Evolutionary conservation across 64 coral and sea anemone genomes (phyloP).

Genomic region (Porites lutea): DNA sequence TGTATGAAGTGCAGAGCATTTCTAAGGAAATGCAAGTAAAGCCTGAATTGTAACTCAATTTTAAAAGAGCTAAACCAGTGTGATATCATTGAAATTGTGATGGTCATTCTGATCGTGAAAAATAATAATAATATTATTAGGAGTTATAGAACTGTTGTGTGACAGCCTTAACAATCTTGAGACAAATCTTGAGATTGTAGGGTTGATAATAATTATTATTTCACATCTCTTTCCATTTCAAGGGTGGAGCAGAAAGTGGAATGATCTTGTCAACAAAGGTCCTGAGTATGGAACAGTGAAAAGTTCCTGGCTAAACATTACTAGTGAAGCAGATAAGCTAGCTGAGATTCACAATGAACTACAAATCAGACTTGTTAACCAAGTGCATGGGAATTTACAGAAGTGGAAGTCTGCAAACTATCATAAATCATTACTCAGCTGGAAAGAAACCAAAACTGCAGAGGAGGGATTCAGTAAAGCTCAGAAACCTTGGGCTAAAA

Average conservation of each 20-base stretch:
- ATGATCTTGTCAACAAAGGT: conserved; percentile 75
- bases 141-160: no score
- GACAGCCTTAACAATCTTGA: no score
- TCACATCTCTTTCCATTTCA: neutral
- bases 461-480: conserved; percentile 91
- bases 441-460: conserved; percentile 92
- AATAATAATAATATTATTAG: no score
- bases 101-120: no score
- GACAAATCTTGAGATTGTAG: no score
- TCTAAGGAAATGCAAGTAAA: no score
- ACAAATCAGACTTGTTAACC: conserved; percentile 57
- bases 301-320: conserved; percentile 72
- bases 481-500: conserved; percentile 89
- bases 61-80: no score
- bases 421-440: conserved; percentile 92
- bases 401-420: conserved; percentile 89
- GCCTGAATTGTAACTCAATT: no score
- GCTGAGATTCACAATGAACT: conserved; percentile 85
- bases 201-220: no score
- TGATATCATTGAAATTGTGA: no score
- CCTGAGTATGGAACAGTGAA: conserved; percentile 85
- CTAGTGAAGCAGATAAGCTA: conserved; percentile 81
- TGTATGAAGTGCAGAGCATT: no score
- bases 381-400: conserved; percentile 73
- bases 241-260: conserved; percentile 98